Percentiles rank a stretch among this genome's conserved stretches.
Evolutionary conservation across 2,888 invertebrate genomes (phyloP).

Genomic region (Sinhomidia bicolor): DNA sequence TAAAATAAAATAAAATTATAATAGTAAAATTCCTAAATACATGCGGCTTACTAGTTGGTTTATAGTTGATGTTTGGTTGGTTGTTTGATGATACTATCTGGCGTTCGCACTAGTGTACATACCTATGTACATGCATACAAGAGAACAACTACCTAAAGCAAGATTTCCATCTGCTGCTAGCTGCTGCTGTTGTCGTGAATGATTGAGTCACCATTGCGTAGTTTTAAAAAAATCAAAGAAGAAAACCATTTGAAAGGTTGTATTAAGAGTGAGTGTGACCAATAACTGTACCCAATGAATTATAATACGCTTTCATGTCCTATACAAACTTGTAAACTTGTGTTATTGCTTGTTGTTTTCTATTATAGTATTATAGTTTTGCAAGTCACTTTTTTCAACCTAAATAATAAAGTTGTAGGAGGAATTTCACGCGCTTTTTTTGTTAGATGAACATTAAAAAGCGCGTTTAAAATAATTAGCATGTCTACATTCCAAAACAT

Average conservation of each 20-base stretch:
- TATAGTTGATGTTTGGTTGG: too few relatives aligned
- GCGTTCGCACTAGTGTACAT: too few relatives aligned
- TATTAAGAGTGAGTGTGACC: background rate
- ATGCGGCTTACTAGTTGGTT: too few relatives aligned
- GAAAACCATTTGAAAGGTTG: background rate
- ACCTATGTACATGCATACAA: too few relatives aligned
- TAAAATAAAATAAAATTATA: background rate
- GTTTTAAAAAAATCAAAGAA: background rate
- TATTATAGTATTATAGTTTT: background rate
- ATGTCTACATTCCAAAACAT: background rate
- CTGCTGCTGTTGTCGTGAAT: background rate
- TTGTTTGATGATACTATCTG: too few relatives aligned
- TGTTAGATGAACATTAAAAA: background rate
- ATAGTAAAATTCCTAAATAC: too few relatives aligned
- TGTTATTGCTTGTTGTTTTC: background rate
- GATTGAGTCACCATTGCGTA: constrained; percentile 9
- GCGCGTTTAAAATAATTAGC: background rate
- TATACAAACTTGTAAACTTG: background rate
- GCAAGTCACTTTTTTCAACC: too few relatives aligned
- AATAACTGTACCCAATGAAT: background rate
- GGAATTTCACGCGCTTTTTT: background rate
- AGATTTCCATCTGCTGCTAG: too few relatives aligned
- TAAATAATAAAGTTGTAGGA: too few relatives aligned
- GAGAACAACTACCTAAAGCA: background rate
- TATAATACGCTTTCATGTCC: background rate